phyloP scores from a whole-genome alignment of 2,113 vertebrate genomes.

The Rallus limicola region DNA sequence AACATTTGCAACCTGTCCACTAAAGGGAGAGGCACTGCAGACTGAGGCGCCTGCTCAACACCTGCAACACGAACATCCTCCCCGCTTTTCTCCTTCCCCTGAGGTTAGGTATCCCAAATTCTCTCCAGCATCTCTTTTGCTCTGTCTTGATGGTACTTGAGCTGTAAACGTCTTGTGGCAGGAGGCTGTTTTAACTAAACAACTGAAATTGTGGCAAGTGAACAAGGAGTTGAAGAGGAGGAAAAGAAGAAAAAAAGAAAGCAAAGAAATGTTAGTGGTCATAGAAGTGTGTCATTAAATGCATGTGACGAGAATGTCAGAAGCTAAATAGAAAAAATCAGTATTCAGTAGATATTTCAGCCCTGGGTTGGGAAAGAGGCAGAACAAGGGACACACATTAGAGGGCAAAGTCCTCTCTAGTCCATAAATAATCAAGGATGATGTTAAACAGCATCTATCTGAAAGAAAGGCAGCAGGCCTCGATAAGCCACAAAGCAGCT shows the following conservation, averaged over 20 bases:
- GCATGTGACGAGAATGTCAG: background rate
- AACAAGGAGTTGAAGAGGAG: background rate
- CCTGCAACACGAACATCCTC: accelerated
- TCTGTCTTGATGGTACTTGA: background rate
- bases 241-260: background rate
- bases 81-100: background rate
- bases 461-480: background rate
- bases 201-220: background rate
- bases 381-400: background rate
- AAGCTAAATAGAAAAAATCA: background rate
- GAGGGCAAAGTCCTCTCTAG: background rate
- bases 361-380: background rate
- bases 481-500: slow-evolving; percentile 20
- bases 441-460: background rate
- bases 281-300: background rate
- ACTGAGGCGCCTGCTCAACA: background rate
- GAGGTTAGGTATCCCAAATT: background rate
- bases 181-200: background rate
- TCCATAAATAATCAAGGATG: background rate
- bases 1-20: background rate
- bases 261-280: background rate
- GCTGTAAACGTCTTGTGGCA: background rate
- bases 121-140: background rate
- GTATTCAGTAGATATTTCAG: background rate
- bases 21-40: background rate